Evolutionary conservation across 2,888 invertebrate genomes (phyloP).

Genomic region (Ferdinandea cuprea): DNA sequence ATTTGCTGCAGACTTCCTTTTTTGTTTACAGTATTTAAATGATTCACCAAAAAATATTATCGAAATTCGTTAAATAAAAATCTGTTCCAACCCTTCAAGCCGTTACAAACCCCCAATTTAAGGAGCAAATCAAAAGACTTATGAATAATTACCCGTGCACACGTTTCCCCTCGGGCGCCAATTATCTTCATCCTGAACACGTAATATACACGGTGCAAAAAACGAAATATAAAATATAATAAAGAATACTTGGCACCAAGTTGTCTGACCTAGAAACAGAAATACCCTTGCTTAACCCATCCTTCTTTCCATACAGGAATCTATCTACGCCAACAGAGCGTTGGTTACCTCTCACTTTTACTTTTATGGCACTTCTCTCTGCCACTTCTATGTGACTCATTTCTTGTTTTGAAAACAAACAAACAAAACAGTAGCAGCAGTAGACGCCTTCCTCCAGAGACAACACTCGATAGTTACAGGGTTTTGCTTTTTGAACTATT

Average conservation of each 20-base stretch:
- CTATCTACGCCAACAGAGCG: neutral
- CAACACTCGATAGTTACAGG: slow-evolving; percentile 28
- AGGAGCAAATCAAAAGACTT: slow-evolving; percentile 51
- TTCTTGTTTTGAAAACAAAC: slow-evolving; percentile 31
- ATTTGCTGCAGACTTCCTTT: no score
- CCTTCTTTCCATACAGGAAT: slow-evolving; percentile 11
- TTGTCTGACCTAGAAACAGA: slow-evolving; percentile 62
- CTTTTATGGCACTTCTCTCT: neutral
- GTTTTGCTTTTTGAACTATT: neutral
- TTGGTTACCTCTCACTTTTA: slow-evolving; percentile 31
- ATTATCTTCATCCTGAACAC: slow-evolving; percentile 32
- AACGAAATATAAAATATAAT: no score
- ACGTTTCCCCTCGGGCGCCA: slow-evolving; percentile 9
- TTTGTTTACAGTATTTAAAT: no score
- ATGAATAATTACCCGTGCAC: slow-evolving; percentile 45
- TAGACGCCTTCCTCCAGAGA: slow-evolving; percentile 35
- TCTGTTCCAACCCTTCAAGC: slow-evolving; percentile 17
- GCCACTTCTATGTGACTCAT: slow-evolving; percentile 51
- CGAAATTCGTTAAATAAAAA: slow-evolving; percentile 37
- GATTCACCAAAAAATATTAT: neutral
- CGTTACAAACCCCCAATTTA: neutral
- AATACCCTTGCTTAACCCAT: slow-evolving; percentile 5
- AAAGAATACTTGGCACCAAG: slow-evolving; percentile 50
- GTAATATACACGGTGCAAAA: neutral
- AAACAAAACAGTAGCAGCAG: neutral